Conservation (phyloP, 2,888 invertebrate genomes). For the Halictus quadricinctus region DNA sequence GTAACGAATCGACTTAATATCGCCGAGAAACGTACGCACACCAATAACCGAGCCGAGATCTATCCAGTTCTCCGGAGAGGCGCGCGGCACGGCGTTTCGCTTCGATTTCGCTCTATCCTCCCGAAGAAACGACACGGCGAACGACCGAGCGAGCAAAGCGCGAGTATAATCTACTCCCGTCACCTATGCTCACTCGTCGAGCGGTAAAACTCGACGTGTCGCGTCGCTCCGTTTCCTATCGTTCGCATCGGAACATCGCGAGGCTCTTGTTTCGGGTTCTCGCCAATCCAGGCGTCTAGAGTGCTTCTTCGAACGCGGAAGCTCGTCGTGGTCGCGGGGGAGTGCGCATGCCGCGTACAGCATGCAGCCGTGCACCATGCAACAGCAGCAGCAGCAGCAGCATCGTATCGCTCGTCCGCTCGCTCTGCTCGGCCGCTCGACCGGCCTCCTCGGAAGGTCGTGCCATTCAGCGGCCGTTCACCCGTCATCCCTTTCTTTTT, state of each 20-base stretch:
- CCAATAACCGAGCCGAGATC: slow-evolving; percentile 40
- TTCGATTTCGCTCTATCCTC: slow-evolving; percentile 24
- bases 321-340: slow-evolving; percentile 71
- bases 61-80: slow-evolving; percentile 34
- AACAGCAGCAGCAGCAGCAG: neutral
- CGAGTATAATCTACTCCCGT: neutral
- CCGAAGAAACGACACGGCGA: neutral
- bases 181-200: slow-evolving; percentile 8
- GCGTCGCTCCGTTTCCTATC: slow-evolving; percentile 29
- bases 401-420: slow-evolving; percentile 13
- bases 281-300: slow-evolving; percentile 51
- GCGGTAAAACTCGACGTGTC: slow-evolving; percentile 12
- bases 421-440: slow-evolving; percentile 24
- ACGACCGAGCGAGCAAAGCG: neutral
- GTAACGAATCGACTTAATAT: slow-evolving; percentile 56
- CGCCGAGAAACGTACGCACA: slow-evolving; percentile 14
- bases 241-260: slow-evolving; percentile 48
- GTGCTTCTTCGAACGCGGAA: slow-evolving; percentile 70
- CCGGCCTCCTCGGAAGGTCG: slow-evolving; percentile 73
- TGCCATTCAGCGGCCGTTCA: slow-evolving; percentile 73
- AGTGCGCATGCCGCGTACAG: slow-evolving; percentile 61
- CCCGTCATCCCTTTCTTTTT: slow-evolving; percentile 74
- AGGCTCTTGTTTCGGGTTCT: slow-evolving; percentile 40
- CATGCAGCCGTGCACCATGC: neutral
- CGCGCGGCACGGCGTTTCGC: slow-evolving; percentile 1